Conservation (phyloP, 2,888 invertebrate genomes). For the Periphyllus acericola region DNA sequence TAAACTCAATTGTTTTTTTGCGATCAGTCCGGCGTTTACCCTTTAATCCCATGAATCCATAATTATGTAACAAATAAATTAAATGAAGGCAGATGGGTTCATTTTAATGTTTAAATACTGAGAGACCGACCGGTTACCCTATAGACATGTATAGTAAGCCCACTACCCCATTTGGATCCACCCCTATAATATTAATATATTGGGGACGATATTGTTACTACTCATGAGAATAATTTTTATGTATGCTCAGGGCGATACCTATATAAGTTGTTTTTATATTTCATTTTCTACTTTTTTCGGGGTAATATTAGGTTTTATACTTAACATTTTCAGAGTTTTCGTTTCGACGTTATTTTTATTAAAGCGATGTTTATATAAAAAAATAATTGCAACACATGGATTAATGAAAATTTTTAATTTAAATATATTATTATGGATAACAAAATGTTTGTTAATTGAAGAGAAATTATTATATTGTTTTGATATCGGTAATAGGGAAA, state of each 20-base stretch:
- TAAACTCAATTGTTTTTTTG: not conserved
- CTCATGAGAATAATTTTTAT: not conserved
- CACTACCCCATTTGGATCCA: conserved; percentile 12
- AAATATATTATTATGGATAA: too few relatives aligned
- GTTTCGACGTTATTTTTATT: too few relatives aligned
- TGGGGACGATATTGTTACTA: conserved; percentile 9
- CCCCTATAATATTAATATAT: conserved; percentile 34
- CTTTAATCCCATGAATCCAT: not conserved
- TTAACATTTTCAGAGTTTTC: too few relatives aligned
- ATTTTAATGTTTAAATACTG: not conserved
- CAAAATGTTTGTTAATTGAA: too few relatives aligned
- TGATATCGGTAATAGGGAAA: too few relatives aligned
- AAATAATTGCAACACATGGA: too few relatives aligned
- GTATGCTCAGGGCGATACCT: not conserved
- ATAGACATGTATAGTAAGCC: not conserved
- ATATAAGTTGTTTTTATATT: not conserved
- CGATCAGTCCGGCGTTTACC: not conserved
- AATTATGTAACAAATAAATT: conserved; percentile 28
- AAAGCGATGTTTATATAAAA: too few relatives aligned
- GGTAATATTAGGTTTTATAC: too few relatives aligned
- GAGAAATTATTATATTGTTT: too few relatives aligned
- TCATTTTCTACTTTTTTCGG: not conserved
- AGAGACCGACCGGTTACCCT: not conserved
- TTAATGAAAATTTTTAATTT: too few relatives aligned
- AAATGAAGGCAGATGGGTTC: conserved; percentile 21